These are phyloP conservation scores for Hippocampus mohnikei DNA, from an alignment of 2,113 vertebrate genomes.

Conservation along the genomic window DNA sequence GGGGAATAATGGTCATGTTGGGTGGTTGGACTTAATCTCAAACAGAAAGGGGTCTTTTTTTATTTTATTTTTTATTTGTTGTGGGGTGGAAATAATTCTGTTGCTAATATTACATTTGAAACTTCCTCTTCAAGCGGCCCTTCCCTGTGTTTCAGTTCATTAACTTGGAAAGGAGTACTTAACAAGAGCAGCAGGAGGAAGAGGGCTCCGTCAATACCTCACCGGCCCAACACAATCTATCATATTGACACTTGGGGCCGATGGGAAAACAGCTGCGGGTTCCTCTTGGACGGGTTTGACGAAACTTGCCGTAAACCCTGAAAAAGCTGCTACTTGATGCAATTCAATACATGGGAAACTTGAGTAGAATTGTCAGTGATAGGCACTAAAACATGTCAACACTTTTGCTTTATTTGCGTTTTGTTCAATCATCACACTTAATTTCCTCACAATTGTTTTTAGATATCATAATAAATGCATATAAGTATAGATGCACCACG, in stretches of 20 bases:
- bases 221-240: constrained; percentile 62
- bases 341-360: constrained; percentile 39
- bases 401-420: constrained; percentile 6
- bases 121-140: constrained; percentile 38
- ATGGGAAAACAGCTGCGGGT: constrained; percentile 55
- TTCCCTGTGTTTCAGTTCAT: constrained; percentile 63
- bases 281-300: constrained; percentile 44
- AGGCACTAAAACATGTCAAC: not conserved
- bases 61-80: not conserved
- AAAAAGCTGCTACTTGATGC: constrained; percentile 25
- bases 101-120: not conserved
- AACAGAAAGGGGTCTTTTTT: no score
- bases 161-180: constrained; percentile 71
- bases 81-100: no score
- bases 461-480: constrained; percentile 10
- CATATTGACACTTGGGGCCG: constrained; percentile 66
- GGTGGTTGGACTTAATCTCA: no score
- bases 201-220: constrained; percentile 62
- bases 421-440: not conserved
- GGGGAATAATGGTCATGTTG: no score
- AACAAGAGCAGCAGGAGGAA: constrained; percentile 59
- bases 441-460: not conserved
- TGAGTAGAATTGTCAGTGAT: constrained; percentile 42
- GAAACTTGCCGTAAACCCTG: constrained; percentile 37
- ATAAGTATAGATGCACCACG: constrained; percentile 3